Evolutionary conservation across 2,888 invertebrate genomes (phyloP).

Genomic region (Bembecia ichneumoniformis): DNA sequence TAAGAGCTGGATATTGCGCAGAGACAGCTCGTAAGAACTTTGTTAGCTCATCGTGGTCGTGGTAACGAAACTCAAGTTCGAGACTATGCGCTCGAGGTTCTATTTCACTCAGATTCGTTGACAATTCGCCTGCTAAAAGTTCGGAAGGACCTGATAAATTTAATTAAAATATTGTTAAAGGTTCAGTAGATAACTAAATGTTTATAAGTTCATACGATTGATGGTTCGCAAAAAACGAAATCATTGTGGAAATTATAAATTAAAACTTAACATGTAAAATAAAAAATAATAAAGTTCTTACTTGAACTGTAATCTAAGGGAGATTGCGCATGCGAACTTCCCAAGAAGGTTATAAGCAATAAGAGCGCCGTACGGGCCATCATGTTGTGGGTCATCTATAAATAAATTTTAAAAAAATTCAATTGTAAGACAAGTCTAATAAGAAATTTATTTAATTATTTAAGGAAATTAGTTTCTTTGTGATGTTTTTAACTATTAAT

Average conservation of each 20-base stretch:
- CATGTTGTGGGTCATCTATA: conserved; percentile 34
- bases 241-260: background rate
- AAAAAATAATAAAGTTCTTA: conserved; percentile 15
- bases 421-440: too few relatives aligned
- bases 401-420: too few relatives aligned
- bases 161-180: background rate
- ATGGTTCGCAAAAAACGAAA: too few relatives aligned
- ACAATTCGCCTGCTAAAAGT: conserved; percentile 25
- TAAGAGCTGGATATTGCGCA: conserved; percentile 86
- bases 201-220: too few relatives aligned
- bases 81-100: conserved; percentile 38
- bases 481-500: too few relatives aligned
- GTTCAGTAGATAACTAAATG: too few relatives aligned
- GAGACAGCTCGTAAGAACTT: conserved; percentile 85
- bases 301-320: conserved; percentile 29
- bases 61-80: conserved; percentile 85
- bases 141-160: background rate
- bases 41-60: conserved; percentile 89
- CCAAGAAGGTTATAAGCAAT: conserved; percentile 28
- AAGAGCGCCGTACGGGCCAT: conserved; percentile 22
- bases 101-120: conserved; percentile 43
- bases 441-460: too few relatives aligned
- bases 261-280: background rate
- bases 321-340: conserved; percentile 33
- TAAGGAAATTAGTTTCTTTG: too few relatives aligned